Evolutionary conservation across 2,113 vertebrate genomes (phyloP).

Genomic region (Catagonus wagneri): DNA sequence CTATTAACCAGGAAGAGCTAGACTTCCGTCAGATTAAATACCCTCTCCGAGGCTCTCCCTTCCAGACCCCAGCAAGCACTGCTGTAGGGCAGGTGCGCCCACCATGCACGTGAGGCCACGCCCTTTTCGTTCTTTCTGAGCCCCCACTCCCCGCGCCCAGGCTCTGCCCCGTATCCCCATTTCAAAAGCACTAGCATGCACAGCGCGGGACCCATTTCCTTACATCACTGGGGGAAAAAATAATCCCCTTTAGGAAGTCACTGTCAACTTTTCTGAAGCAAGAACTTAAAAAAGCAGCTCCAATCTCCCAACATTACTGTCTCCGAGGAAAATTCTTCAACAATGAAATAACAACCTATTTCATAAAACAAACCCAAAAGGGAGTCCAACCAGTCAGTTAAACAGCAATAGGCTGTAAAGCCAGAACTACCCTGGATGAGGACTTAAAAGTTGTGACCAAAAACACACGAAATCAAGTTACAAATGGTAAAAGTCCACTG

Average conservation of each 20-base stretch:
- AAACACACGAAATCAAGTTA: not conserved
- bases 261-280: not conserved
- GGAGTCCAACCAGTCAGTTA: not conserved
- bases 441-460: not conserved
- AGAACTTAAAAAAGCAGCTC: not conserved
- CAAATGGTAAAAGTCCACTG: not conserved
- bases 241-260: not conserved
- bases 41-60: not conserved
- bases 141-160: not conserved
- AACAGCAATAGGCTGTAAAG: not conserved
- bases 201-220: not conserved
- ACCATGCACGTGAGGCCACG: rapidly evolving
- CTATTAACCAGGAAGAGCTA: not conserved
- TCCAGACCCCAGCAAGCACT: rapidly evolving
- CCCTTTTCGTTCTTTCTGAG: not conserved
- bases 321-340: not conserved
- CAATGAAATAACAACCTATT: not conserved
- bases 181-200: not conserved
- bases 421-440: not conserved
- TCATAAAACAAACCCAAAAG: not conserved
- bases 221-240: not conserved
- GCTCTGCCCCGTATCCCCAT: not conserved
- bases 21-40: rapidly evolving
- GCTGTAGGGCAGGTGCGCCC: not conserved
- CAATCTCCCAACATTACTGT: not conserved